Base-by-base conservation (phyloP, 2,113 vertebrate species). In the Tenrec ecaudatus region DNA sequence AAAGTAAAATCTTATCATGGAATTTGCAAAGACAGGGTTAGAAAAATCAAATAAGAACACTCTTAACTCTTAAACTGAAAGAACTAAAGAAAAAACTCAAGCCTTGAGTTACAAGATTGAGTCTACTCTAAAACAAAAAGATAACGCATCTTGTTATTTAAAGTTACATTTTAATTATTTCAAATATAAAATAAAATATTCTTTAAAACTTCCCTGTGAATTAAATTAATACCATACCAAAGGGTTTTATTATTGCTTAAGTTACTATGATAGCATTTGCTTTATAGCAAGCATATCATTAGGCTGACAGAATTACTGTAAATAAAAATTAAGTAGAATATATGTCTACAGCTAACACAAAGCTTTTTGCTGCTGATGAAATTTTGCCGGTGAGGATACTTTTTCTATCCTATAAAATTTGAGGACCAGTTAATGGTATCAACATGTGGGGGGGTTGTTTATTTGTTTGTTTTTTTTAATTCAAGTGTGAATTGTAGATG, bases 241-340 rank as follows among this genome's bases (percentile, higher is more conserved):
- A 66, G 36, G 43, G 14, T 76, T 60, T 83, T 91, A 84, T 69
- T 81, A 62, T 76, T 88, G 33, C 17, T 53, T 77, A 88, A 80
- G 7, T 91, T 69, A 82, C 15, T 89, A 81, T 89, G 80, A 64
- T 62, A 60, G 38, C 60, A 93, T 89, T 94, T 94, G 40, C 64
- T 90, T 73, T 87, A 89, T 75, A 73, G 43, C 40, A 92, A 94
- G 31, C 25, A 58, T 83, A n/a, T 66, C 73, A 90, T 73, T 89
- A 71, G 0, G 36, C 82, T 89, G 40, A 23, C 29, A 92, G 29
- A 80, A 69, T 91, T 38, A 86, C 6, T 68, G 0, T 85, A 89
- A 88, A 68, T 58, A 86, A 69, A 77, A 38, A 68, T 83, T 81
- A 76, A 91, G 80, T 31, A 60, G 82, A 94, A 58, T 3, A 85